These are phyloP conservation scores for Crematogaster levior DNA, from an alignment of 2,888 invertebrate species.

Conservation along the genomic window DNA sequence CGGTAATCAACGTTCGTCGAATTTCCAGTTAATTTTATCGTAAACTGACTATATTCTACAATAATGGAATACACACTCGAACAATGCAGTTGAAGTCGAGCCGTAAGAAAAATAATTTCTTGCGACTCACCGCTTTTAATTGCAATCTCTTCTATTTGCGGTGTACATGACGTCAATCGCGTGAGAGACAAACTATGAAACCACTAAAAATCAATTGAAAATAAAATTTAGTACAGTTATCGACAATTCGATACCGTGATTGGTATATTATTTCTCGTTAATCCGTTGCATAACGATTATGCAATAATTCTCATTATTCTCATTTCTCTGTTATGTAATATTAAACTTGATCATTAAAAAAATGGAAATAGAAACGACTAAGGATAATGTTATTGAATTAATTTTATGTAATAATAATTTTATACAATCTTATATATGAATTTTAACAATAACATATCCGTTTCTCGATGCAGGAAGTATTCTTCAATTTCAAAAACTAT, in stretches of 20 bases:
- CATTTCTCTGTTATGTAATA: neutral
- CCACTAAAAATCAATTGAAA: neutral
- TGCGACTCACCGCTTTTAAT: conserved; percentile 38
- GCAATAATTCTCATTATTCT: conserved; percentile 1
- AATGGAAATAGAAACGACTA: neutral
- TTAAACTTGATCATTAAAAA: neutral
- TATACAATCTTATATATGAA: neutral
- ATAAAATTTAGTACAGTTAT: neutral
- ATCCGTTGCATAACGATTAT: neutral
- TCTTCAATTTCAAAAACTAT: neutral
- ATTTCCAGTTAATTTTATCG: conserved; percentile 20
- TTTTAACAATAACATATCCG: neutral
- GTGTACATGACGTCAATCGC: neutral
- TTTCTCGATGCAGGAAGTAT: neutral
- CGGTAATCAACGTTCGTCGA: neutral
- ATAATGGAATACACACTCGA: neutral
- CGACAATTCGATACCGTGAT: too few relatives aligned
- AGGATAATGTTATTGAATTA: neutral
- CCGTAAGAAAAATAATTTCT: conserved; percentile 11
- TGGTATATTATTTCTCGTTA: neutral
- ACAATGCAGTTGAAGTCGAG: neutral
- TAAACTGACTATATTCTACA: neutral
- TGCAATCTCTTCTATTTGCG: neutral
- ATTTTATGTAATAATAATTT: neutral
- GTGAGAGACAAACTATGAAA: neutral